Evolutionary conservation across 2,797 vertebrate genomes (phyloP).

Genomic region (Gymnothorax reevesii): DNA sequence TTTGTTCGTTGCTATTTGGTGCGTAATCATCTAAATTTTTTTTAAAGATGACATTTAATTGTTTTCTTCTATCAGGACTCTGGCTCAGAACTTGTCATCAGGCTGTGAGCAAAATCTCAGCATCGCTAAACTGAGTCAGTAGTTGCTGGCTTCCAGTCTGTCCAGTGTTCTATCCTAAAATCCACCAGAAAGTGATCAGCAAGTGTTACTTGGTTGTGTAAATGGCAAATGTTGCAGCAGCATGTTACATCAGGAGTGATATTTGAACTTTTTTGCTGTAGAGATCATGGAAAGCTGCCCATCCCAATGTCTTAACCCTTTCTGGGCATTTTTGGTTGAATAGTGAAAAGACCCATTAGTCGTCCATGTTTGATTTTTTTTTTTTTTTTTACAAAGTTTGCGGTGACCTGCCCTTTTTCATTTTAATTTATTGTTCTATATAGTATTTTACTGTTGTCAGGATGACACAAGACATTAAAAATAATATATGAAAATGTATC

Average conservation of each 20-base stretch:
- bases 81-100: slow-evolving; percentile 67
- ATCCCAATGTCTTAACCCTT: not conserved
- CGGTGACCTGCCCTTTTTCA: slow-evolving; percentile 13
- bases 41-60: not conserved
- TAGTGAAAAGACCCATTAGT: not conserved
- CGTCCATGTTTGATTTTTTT: not conserved
- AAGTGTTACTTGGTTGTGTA: not conserved
- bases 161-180: slow-evolving; percentile 20
- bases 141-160: not conserved
- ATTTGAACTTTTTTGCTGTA: not conserved
- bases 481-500: slow-evolving; percentile 20
- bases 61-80: slow-evolving; percentile 49
- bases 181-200: slow-evolving; percentile 4
- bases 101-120: slow-evolving; percentile 53
- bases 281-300: not conserved
- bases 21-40: not conserved
- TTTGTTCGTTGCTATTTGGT: too few species aligned
- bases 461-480: slow-evolving; percentile 22
- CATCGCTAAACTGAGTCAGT: slow-evolving; percentile 21
- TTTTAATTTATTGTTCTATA: slow-evolving; percentile 46
- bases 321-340: not conserved
- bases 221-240: slow-evolving; percentile 36
- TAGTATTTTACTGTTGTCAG: slow-evolving; percentile 32
- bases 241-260: slow-evolving; percentile 8
- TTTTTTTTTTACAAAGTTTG: slow-evolving; percentile 27